A percentile compares a stretch with the other conserved stretches of the same genome.
Conservation (phyloP, 1,140 invertebrate genomes). For the Drosophila dunni region DNA sequence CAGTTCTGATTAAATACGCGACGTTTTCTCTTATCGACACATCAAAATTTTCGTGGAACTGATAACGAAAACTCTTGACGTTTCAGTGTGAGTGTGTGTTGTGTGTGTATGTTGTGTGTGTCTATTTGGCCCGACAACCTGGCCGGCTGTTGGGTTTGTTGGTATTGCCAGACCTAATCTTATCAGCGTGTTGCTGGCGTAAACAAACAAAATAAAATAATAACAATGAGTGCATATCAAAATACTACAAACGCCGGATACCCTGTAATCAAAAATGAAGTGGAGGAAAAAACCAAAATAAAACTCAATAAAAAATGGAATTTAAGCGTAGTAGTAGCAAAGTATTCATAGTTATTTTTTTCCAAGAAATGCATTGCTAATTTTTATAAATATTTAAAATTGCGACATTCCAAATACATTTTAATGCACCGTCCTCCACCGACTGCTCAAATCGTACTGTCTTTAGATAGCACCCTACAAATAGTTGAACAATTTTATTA, state of each 20-base stretch:
- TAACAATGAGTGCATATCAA: conserved; percentile 36
- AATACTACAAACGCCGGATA: conserved; percentile 24
- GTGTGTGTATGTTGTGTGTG: not conserved
- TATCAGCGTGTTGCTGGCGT: conserved; percentile 58
- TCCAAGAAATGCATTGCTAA: too few species aligned
- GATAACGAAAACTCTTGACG: conserved; percentile 49
- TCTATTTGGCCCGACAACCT: conserved; percentile 29
- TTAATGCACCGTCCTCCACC: too few species aligned
- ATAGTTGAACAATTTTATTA: too few species aligned
- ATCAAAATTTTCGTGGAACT: conserved; percentile 55
- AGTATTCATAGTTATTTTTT: too few species aligned
- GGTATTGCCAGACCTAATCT: conserved; percentile 50
- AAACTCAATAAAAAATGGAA: not conserved
- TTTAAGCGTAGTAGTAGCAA: too few species aligned
- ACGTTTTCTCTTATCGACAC: conserved; percentile 24
- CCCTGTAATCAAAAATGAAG: not conserved
- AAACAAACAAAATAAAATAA: conserved; percentile 74
- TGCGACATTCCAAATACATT: too few species aligned
- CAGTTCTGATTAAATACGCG: conserved; percentile 42
- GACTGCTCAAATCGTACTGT: too few species aligned
- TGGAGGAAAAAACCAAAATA: not conserved
- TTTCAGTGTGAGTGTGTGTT: conserved; percentile 27
- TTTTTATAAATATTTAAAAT: too few species aligned
- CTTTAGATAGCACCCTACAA: too few species aligned
- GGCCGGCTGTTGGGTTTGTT: conserved; percentile 44